Evolutionary conservation across 2,888 invertebrate species (phyloP), one percentile per base, ranked within the genome.

Genomic region (Mimas tiliae): DNA sequence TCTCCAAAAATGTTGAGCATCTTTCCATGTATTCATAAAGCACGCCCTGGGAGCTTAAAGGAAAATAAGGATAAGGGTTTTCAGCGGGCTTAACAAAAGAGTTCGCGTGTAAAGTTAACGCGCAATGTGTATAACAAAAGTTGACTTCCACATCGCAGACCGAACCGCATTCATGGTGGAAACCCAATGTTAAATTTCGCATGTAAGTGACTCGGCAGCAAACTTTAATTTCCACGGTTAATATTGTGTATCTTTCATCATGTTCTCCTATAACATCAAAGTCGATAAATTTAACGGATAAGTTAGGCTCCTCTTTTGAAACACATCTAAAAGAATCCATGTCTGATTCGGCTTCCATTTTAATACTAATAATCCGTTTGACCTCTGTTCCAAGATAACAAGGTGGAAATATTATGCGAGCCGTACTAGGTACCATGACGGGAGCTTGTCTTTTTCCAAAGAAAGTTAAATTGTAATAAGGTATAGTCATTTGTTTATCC

Each of bases 391-490:
- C 88, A 47, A 91, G 78, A 45, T 70, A 63, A 70, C 83, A 83
- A 6, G 93, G 88, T n/a, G 93, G 89, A 75, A 91, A 91, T 76
- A 90, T 83, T 65, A 93, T 78, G 70, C 84, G 78, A 66, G 83
- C 75, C 16, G 72, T 76, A 76, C 84, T 87, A 1, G 91, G 80
- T 55, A 68, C 81, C 83, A 93, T 86, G 38, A 69, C 65, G 38
- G 88, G 85, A 7, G 81, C 78, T 74, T 84, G 81, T 51, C 82
- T 80, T 77, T 74, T 84, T 65, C 93, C 93, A 70, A 79, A 68
- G 76, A 93, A 93, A 52, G 89, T 91, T 67, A 93, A 81, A 77
- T 93, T 92, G 66, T 79, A 85, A 73, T 89, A 93, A 0, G 93
- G 90, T 64, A 81, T 80, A 27, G 82, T 82, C 86, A 88, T 84